phyloP scores from a whole-genome alignment of 2,797 vertebrate genomes.

The Chelon labrosus region DNA sequence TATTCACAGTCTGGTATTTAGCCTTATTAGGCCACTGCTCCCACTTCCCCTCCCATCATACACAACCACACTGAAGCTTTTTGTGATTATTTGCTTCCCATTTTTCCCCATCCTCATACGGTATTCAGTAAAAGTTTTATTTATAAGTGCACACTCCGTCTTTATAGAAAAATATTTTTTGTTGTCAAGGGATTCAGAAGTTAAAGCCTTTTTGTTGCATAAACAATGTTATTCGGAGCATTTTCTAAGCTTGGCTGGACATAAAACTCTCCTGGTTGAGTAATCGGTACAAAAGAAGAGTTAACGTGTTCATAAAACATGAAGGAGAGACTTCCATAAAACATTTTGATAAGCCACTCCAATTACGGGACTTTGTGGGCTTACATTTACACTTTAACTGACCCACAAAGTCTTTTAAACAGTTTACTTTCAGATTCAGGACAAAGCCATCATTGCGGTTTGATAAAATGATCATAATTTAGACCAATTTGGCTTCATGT shows the following conservation, averaged over 20 bases:
- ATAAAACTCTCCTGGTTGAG: no score
- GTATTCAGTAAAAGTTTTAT: background rate
- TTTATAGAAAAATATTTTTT: background rate
- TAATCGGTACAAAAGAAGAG: background rate
- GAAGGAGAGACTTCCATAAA: background rate
- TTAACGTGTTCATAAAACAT: background rate
- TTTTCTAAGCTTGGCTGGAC: background rate
- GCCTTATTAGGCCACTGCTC: constrained; percentile 73
- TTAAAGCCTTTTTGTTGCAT: background rate
- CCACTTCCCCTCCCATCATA: constrained; percentile 47
- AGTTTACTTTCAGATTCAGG: background rate
- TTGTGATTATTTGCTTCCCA: constrained; percentile 34
- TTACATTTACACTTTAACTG: background rate
- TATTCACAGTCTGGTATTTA: constrained; percentile 79
- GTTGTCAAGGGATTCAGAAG: background rate
- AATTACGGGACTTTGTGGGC: background rate
- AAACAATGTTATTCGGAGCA: background rate
- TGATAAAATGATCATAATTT: no score
- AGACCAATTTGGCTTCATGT: no score
- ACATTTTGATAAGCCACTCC: background rate
- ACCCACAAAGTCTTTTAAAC: no score
- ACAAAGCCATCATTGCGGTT: no score
- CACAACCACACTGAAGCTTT: constrained; percentile 28
- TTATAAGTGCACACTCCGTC: background rate
- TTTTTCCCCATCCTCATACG: background rate